phyloP scores from a whole-genome alignment of 2,888 invertebrate genomes.

The Nomada hirtipes region DNA sequence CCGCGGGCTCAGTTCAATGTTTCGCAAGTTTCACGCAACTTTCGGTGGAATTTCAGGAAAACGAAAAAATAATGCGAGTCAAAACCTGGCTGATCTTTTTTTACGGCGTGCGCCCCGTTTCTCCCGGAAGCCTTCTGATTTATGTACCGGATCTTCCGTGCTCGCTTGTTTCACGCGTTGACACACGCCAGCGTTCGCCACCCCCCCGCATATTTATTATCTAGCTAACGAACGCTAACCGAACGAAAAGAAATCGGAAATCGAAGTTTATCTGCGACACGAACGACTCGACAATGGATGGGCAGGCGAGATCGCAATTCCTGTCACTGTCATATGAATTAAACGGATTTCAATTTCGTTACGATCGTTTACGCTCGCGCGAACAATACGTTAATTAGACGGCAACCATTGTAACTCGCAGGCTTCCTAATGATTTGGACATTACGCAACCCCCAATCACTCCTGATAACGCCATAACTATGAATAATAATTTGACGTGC shows the following conservation, averaged over 20 bases:
- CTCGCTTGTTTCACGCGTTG: slow-evolving; percentile 41
- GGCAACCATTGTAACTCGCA: too few species aligned
- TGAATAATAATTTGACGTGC: too few species aligned
- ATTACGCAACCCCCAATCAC: too few species aligned
- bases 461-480: too few species aligned
- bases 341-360: neutral
- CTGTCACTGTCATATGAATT: neutral
- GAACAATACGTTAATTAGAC: too few species aligned
- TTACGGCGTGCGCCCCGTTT: slow-evolving; percentile 33
- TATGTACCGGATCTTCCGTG: slow-evolving; percentile 54
- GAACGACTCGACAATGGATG: neutral
- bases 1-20: neutral
- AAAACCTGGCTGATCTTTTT: slow-evolving; percentile 33
- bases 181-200: slow-evolving; percentile 33
- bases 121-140: slow-evolving; percentile 45
- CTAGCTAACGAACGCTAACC: slow-evolving; percentile 46
- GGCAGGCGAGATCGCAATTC: neutral
- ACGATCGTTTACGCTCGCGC: neutral
- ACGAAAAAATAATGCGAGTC: neutral
- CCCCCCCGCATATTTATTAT: slow-evolving; percentile 43
- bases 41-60: neutral
- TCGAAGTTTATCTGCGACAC: slow-evolving; percentile 44
- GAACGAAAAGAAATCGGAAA: slow-evolving; percentile 45
- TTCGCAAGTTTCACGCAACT: neutral
- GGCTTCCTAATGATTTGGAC: too few species aligned